Base-by-base conservation (phyloP, 2,113 vertebrate genomes). In the Phyllopteryx taeniolatus region DNA sequence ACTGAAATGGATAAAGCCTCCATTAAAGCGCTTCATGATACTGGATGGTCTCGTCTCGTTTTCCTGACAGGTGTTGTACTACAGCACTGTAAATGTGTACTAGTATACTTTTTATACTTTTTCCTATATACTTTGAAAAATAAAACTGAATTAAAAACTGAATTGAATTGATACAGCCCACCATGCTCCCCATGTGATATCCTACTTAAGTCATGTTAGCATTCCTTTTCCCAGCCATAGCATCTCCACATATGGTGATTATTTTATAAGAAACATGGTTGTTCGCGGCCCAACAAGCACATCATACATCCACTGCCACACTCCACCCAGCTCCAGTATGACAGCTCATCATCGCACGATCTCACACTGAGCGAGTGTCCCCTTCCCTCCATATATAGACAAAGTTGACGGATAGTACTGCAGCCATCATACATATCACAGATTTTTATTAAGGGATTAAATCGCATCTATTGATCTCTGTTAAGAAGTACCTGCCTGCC, bases 391-490 rank as follows among this genome's bases (percentile, higher is more conserved):
- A 22, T 75, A 79, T 75, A 72, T 68, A 76, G 63, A 81, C 67
- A 74, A 61, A 79, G 65, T 82, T 83, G 74, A 89, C 68, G 72
- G 72, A 82, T 77, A 79, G 81, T 72, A 35, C 71, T 10, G 42
- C 76, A 72, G 71, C 68, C 70, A 88, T 90, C 70, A 88, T 90
- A 87, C 80, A 81, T 77, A 86, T 73, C 63, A 86, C 51, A 83
- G 80, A 81, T 89, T 89, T 61, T 82, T 90, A 86, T 87, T 87
- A 93, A 91, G 86, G 80, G 72, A 79, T 91, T 87, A 88, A 91
- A 93, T 90, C 77, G 78, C 85, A 82, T 90, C 74, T 91, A 83
- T 93, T 91, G 92, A 94, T 95, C 90, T 85, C 86, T 79, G 78
- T 89, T 89, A 89, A 90, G 91, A 94, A 87, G 85, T 93, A 90